Evolutionary conservation across 2,888 invertebrate species (phyloP).

Genomic region (Falcaria lacertinaria): DNA sequence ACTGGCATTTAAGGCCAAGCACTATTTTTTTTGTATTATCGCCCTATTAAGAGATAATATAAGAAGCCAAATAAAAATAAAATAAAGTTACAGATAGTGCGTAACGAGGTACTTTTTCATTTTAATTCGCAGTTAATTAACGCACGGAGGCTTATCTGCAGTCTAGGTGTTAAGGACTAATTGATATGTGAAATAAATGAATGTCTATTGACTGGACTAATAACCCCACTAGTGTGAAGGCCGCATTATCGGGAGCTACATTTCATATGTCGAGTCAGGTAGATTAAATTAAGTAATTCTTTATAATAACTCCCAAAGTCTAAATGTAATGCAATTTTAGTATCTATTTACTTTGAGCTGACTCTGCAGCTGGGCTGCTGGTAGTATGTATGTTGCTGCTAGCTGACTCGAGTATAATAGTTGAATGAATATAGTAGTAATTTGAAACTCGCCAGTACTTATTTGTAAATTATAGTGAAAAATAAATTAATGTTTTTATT

Average conservation of each 20-base stretch:
- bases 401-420: no score
- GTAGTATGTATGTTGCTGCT: no score
- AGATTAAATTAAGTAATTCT: no score
- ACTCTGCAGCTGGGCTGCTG: no score
- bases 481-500: no score
- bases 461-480: no score
- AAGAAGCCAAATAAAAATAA: conserved; percentile 28
- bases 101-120: conserved; percentile 57
- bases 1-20: no score
- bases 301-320: neutral
- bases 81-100: conserved; percentile 51
- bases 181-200: conserved; percentile 66
- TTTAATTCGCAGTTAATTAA: conserved; percentile 67
- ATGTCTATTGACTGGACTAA: conserved; percentile 49
- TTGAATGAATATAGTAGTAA: no score
- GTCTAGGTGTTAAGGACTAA: conserved; percentile 68
- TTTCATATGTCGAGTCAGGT: conserved; percentile 59
- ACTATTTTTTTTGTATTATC: no score
- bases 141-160: conserved; percentile 49
- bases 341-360: no score
- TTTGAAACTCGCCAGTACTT: no score
- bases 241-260: conserved; percentile 61
- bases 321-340: no score
- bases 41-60: neutral
- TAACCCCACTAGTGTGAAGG: conserved; percentile 55